Evolutionary conservation across 1,140 invertebrate genomes (phyloP).

Genomic region (Psilanteris sp.): DNA sequence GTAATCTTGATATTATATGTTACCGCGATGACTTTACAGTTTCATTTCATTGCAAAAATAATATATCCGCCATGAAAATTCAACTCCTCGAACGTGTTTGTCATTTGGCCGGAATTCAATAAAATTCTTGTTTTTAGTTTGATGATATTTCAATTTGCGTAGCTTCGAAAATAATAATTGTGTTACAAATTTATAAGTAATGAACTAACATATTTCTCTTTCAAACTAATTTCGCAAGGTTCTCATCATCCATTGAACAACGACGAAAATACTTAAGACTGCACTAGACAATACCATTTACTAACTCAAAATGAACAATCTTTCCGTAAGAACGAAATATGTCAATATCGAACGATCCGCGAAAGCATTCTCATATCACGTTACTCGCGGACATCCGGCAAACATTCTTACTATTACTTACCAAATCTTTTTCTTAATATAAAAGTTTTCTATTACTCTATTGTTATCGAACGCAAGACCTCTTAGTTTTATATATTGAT

Average conservation of each 20-base stretch:
- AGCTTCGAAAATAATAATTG: too few relatives aligned
- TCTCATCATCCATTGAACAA: constrained; percentile 13
- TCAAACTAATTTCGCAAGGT: constrained; percentile 32
- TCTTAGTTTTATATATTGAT: constrained; percentile 21
- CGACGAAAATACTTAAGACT: constrained; percentile 11
- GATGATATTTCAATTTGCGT: too few relatives aligned
- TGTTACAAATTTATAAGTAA: too few relatives aligned
- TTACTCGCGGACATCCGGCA: constrained; percentile 18
- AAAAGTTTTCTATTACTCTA: constrained; percentile 52
- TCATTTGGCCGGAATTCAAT: constrained; percentile 2
- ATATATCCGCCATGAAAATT: constrained; percentile 26
- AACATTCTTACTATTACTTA: constrained; percentile 42
- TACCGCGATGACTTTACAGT: constrained; percentile 9
- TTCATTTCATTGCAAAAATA: constrained; percentile 11
- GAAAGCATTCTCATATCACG: constrained; percentile 31
- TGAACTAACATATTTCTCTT: constrained; percentile 41
- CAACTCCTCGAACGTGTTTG: neutral
- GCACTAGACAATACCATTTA: constrained; percentile 40
- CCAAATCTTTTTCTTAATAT: constrained; percentile 47
- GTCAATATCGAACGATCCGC: constrained; percentile 37
- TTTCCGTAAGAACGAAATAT: constrained; percentile 43
- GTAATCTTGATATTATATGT: constrained; percentile 24
- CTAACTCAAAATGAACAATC: constrained; percentile 53
- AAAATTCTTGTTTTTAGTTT: too few relatives aligned
- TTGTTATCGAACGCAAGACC: constrained; percentile 30